These are phyloP conservation scores for Axea sp. DNA, from an alignment of 2,888 invertebrate species.

Conservation along the genomic window DNA sequence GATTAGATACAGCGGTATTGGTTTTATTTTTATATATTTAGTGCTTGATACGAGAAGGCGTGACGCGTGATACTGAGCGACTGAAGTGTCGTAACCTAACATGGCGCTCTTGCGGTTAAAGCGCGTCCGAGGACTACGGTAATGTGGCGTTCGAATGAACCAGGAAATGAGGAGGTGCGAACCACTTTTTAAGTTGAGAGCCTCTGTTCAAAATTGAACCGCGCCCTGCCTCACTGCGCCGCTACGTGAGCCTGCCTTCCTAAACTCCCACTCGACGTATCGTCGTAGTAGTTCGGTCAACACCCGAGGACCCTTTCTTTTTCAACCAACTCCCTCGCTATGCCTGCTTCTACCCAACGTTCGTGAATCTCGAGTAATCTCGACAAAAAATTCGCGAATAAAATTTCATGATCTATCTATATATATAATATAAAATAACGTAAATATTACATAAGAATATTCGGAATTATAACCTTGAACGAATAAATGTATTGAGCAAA, in stretches of 20 bases:
- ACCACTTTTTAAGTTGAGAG: conserved; percentile 48
- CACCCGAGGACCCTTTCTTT: conserved; percentile 67
- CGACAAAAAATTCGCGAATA: no score
- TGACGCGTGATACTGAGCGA: conserved; percentile 4
- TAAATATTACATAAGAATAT: no score
- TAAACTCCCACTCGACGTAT: conserved; percentile 51
- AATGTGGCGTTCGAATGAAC: background rate
- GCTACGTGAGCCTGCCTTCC: conserved; percentile 75
- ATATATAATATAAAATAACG: no score
- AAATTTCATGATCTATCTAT: no score
- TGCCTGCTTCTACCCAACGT: conserved; percentile 25
- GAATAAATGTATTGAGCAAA: no score
- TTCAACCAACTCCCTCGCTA: conserved; percentile 46
- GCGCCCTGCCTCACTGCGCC: conserved; percentile 77
- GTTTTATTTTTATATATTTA: conserved; percentile 30
- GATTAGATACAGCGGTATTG: conserved; percentile 46
- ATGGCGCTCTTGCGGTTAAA: no score
- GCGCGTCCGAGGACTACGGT: background rate
- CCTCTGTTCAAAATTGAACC: conserved; percentile 61
- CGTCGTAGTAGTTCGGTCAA: conserved; percentile 69
- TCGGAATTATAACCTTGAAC: no score
- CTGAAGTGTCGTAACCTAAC: no score
- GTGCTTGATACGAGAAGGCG: conserved; percentile 17
- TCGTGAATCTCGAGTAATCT: no score
- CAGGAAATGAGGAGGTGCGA: conserved; percentile 10